Conservation (phyloP, 2,113 vertebrate species). For the Rhombomys opimus region DNA sequence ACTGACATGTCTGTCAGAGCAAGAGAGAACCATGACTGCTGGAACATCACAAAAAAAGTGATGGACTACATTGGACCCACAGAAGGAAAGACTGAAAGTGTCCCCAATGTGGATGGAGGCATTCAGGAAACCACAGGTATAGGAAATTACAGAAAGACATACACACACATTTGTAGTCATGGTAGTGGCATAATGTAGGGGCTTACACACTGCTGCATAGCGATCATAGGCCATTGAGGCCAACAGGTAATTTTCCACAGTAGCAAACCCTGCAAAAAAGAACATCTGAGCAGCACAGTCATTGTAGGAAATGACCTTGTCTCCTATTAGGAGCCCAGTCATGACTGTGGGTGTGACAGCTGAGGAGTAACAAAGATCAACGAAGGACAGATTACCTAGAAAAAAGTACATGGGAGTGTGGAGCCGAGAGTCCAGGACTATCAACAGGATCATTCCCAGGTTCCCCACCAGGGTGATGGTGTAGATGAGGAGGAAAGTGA, state of each 20-base stretch:
- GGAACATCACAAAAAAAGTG: background rate
- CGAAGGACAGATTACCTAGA: constrained; percentile 15
- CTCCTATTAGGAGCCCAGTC: background rate
- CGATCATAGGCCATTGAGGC: too few species aligned
- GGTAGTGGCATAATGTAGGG: background rate
- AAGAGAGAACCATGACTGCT: background rate
- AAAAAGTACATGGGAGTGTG: background rate
- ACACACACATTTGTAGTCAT: background rate
- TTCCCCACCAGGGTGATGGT: background rate
- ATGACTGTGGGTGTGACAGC: constrained; percentile 15
- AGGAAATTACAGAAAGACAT: background rate
- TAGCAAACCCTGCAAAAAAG: too few species aligned
- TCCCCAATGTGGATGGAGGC: background rate
- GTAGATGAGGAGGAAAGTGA: background rate
- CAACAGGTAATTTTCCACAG: too few species aligned
- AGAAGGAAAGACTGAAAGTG: too few species aligned
- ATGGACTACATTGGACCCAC: too few species aligned
- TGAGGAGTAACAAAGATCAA: constrained; percentile 8
- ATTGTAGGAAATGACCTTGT: constrained; percentile 18
- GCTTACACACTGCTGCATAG: too few species aligned
- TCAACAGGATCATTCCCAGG: background rate
- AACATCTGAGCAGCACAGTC: background rate
- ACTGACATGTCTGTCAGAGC: background rate
- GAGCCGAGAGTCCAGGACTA: background rate
- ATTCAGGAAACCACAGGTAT: background rate